phyloP scores from a whole-genome alignment of 2,113 vertebrate species.

The Bolborhynchus lineola region DNA sequence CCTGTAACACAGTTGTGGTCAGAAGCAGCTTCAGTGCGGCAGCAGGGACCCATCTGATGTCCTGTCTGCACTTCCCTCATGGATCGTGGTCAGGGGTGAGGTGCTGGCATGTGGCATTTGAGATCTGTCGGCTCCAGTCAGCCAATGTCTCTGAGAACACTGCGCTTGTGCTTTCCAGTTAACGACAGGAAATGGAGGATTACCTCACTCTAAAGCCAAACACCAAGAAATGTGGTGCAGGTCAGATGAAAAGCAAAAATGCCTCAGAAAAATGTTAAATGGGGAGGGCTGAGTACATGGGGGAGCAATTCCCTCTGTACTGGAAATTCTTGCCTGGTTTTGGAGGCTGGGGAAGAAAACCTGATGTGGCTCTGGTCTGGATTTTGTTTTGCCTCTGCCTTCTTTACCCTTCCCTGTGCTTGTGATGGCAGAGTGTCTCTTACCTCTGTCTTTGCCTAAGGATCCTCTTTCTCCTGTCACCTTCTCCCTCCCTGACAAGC shows the following conservation, averaged over 20 bases:
- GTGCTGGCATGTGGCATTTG: background rate
- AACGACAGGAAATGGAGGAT: constrained; percentile 78
- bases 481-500: background rate
- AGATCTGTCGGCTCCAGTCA: background rate
- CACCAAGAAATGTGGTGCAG: background rate
- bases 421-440: background rate
- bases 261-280: background rate
- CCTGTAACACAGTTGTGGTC: accelerated
- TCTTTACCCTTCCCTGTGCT: background rate
- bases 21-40: background rate
- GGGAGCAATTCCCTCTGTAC: background rate
- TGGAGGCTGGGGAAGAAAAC: background rate
- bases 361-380: background rate
- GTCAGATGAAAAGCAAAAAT: constrained; percentile 33
- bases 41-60: background rate
- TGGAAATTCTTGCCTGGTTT: background rate
- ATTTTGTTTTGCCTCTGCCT: background rate
- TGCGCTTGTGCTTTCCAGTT: constrained; percentile 13
- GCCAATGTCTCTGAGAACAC: background rate
- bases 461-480: constrained; percentile 8
- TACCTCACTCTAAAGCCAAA: constrained; percentile 57
- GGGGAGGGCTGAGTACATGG: background rate
- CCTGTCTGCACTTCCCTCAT: background rate
- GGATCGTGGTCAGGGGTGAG: background rate
- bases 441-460: background rate